Conservation (phyloP, 2,888 invertebrate species). For the Microplitis manilae region DNA sequence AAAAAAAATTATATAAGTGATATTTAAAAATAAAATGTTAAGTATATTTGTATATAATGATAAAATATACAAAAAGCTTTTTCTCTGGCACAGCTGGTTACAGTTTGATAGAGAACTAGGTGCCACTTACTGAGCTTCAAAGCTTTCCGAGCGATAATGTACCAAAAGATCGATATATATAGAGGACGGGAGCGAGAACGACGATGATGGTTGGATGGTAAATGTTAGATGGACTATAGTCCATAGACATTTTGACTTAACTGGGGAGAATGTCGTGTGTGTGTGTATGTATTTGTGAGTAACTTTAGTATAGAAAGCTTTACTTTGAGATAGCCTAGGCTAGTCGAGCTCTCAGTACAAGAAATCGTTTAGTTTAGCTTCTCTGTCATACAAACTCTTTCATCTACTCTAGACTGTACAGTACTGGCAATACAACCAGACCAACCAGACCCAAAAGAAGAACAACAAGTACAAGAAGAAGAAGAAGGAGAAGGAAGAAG, state of each 20-base stretch:
- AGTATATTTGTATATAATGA: conserved; percentile 38
- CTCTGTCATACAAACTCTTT: conserved; percentile 33
- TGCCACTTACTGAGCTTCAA: conserved; percentile 37
- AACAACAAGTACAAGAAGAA: no score
- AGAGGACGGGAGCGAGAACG: conserved; percentile 46
- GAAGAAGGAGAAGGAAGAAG: no score
- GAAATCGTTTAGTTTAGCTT: conserved; percentile 28
- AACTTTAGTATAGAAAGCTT: not conserved
- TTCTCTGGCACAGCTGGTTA: conserved; percentile 59
- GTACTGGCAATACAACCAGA: no score
- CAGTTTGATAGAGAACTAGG: conserved; percentile 58
- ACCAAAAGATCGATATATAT: conserved; percentile 43
- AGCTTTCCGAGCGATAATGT: conserved; percentile 34
- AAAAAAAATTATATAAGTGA: no score
- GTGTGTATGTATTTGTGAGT: no score
- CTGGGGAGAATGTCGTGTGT: no score
- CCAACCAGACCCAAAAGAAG: no score
- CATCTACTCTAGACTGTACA: not conserved
- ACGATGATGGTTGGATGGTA: not conserved
- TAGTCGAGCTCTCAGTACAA: conserved; percentile 4
- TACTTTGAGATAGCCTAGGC: conserved; percentile 36
- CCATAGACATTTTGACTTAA: no score
- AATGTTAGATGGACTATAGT: no score
- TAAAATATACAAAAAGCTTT: conserved; percentile 61
- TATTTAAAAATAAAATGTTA: no score